Base-by-base conservation (phyloP, 2,888 invertebrate species). In the Stegana nigrithorax region DNA sequence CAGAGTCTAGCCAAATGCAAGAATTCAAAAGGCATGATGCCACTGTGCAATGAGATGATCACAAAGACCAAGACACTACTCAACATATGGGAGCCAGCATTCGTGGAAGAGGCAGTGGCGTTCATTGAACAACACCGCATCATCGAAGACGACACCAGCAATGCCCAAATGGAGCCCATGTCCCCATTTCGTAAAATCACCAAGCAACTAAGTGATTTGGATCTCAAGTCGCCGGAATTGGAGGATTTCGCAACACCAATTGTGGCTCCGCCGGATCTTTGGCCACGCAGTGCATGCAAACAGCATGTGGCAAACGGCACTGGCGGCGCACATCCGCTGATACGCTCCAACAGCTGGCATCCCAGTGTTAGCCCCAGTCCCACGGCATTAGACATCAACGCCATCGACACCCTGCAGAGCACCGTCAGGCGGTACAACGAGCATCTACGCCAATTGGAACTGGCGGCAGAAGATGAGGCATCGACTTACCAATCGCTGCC, bases 31-130 rank as follows among this genome's bases (percentile, higher is more conserved):
- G 92, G 92, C 29, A 92, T 92, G 92, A 86, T 92, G 75, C 91
- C 91, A 2, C 89, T 92, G 66, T 92, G 92, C 76, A 92, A 92
- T 73, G 91, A 92, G 73, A 92, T 92, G 91, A 89, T 92, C 63
- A 88, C 88, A 27, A 93, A 94, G 88, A 92, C 94, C 0, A 89
- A 92, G 67, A 92, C 92, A 57, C 87, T 96, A 61, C 86, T 95
- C 2, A 91, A 91, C 56, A 88, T 96, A 2, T 96, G 96, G 93
- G 94, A 96, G 81, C 92, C 94, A 0, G 90, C 90, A 7, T 87
- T 94, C 36, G 92, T 96, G 0, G 95, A 96, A 81, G 94, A 96
- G 81, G 93, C 95, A 0, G 87, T 96, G 47, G 90, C 91, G 8
- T 93, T 92, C 75, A 90, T 96, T 51, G 94, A 95, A 73, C 91